Evolutionary conservation across 2,113 vertebrate genomes (phyloP), one percentile per base, ranked within the genome.

Genomic region (Salvelinus alpinus): DNA sequence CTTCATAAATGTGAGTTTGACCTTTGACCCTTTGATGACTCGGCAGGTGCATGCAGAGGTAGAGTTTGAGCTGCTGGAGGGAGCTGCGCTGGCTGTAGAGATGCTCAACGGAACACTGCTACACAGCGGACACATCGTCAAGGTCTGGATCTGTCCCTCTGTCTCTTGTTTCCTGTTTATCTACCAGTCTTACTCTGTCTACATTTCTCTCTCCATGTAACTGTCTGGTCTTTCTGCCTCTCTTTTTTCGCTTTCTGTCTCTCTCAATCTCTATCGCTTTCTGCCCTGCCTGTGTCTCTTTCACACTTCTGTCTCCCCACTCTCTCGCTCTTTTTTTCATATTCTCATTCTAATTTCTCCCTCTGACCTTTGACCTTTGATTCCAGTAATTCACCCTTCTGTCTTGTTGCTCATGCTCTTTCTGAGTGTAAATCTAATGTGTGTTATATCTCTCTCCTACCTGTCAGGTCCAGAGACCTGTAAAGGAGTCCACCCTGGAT

Each of bases 51-150:
- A 96, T 48, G 90, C 96, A 20, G 89, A 93, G 73, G 84, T 97
- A 1, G 91, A 93, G 0, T 98, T 95, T 0, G 76, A 94, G 83
- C 86, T 96, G 44, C 89, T 96, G 64, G 96, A 99, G 87, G 95
- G 93, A 81, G 95, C 96, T 18, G 72, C 89, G 70, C 92, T 99
- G 59, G 95, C 96, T 51, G 64, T 96, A 57, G 91, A 95, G 34
- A 87, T 81, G 20, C 83, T 96, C 24, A 79, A 94, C 71, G 94
- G 92, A 47, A 27, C 80, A 24, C 69, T 6, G 31, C 64, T 90
- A 54, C 76, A 74, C 1, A 87, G 77, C 51, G 85, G 85, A n/a
- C 20, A 57, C 31, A 79, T 91, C 18, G 89, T 92, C n/a, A 90
- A 85, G 88, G 92, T 93, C 60, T 31, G 7, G 60, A 11, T 27